Conservation (phyloP, 2,888 invertebrate species). For the Embidobia sp. region DNA sequence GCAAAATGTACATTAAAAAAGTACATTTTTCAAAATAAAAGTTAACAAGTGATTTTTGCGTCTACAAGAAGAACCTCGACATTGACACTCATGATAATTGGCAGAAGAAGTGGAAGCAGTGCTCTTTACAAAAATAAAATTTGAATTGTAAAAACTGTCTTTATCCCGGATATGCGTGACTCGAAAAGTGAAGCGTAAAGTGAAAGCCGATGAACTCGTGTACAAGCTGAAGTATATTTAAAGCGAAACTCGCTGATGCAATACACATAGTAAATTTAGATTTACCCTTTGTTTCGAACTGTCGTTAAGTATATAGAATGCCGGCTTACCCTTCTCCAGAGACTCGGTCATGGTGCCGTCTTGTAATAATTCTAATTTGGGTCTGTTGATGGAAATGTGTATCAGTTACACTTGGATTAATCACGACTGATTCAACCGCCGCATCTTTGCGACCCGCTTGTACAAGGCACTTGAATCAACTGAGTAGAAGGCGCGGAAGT, state of each 20-base stretch:
- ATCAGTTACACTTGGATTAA: constrained; percentile 10
- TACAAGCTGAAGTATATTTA: constrained; percentile 38
- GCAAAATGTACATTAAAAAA: no score
- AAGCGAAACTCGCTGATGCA: constrained; percentile 37
- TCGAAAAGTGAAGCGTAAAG: constrained; percentile 14
- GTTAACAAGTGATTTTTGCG: not conserved
- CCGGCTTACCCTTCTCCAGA: constrained; percentile 47
- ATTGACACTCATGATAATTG: not conserved
- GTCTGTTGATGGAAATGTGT: not conserved
- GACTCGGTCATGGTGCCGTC: constrained; percentile 31
- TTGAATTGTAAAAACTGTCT: not conserved
- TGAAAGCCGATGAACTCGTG: constrained; percentile 44
- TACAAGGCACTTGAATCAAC: constrained; percentile 39
- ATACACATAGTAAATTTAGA: constrained; percentile 31
- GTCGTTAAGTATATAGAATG: constrained; percentile 1
- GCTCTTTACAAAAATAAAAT: not conserved
- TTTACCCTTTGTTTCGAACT: no score
- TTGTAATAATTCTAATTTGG: not conserved
- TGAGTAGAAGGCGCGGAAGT: constrained; percentile 43
- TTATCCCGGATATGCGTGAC: constrained; percentile 1
- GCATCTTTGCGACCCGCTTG: constrained; percentile 45
- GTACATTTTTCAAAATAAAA: no score
- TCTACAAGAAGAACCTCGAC: not conserved
- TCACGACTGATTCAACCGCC: constrained; percentile 33
- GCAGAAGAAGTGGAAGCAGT: not conserved